Evolutionary conservation across 2,888 invertebrate species (phyloP), one percentile per base, ranked within the genome.

Genomic region (Ferrisia virgata): DNA sequence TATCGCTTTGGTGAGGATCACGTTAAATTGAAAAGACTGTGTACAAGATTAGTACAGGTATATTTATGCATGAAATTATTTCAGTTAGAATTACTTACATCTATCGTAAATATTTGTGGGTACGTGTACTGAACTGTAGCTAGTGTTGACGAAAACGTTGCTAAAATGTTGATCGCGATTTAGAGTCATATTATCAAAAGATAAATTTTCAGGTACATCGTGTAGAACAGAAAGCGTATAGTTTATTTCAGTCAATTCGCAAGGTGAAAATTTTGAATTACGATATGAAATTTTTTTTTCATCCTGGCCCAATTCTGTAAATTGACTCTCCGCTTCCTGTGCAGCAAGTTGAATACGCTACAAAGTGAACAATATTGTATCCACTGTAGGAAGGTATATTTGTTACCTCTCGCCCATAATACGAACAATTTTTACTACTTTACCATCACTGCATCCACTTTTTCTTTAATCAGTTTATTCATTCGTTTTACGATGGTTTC

Each of bases 101-200:
- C 91, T 91, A 88, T 96, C 96, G 90, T 92, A 97, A 85, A 98
- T 94, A 90, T 97, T 97, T 39, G 96, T 96, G 4, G 98, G 98
- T 33, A 98, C 94, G 89, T 98, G 98, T 80, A 98, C 95, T 86
- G 97, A 94, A 88, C 96, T 96, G 87, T 92, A 91, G 85, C 90
- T 92, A 13, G 94, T 94, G 88, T 95, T 95, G 15, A 96, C 94
- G 47, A 92, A 92, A 85, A 95, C 93, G 88, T 95, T 93, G 88
- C 95, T 95, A 89, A 97, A 97, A 88, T 96, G 95, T 36, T 81
- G 47, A 84, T 85, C 83, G 47, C 72, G 53, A 13, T 86, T 85
- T 86, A 88, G 76, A 86, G 86, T 47, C 85, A 86, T 6, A 43
- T 40, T 11, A 13, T 18, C 33, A 47, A 39, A 83, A 28, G 9